Evolutionary conservation across 2,888 invertebrate genomes (phyloP).

Genomic region (Caenorhabditis sp.): DNA sequence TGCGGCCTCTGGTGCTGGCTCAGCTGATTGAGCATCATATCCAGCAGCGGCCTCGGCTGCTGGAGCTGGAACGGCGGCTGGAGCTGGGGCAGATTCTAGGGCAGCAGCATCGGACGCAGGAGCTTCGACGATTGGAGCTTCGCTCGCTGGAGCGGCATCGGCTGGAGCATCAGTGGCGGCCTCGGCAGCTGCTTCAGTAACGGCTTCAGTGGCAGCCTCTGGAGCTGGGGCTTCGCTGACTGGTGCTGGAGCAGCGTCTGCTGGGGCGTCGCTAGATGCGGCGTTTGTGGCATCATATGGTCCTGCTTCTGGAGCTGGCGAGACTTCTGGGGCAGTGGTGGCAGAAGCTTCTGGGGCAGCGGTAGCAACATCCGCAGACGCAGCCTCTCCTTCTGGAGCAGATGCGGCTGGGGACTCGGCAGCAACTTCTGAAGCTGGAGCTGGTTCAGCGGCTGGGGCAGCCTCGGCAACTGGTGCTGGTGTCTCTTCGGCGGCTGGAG

Average conservation of each 20-base stretch:
- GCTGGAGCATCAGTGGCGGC: constrained; percentile 22
- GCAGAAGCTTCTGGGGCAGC: constrained; percentile 23
- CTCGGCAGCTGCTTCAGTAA: constrained; percentile 26
- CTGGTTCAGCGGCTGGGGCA: constrained; percentile 35
- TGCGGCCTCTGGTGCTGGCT: constrained; percentile 33
- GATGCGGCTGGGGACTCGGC: constrained; percentile 27
- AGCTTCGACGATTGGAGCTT: constrained; percentile 19
- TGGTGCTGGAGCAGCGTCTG: constrained; percentile 17
- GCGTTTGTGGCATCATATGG: neutral
- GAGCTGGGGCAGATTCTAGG: constrained; percentile 37
- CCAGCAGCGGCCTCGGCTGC: constrained; percentile 39
- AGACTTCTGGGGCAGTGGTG: constrained; percentile 14
- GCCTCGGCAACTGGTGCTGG: constrained; percentile 26
- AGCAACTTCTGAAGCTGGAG: constrained; percentile 39
- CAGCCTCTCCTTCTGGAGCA: constrained; percentile 14
- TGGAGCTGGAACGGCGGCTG: constrained; percentile 40
- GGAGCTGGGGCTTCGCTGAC: constrained; percentile 25
- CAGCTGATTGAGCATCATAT: constrained; percentile 23
- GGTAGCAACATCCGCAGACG: constrained; percentile 3
- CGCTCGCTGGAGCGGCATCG: constrained; percentile 19
- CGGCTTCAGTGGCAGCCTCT: constrained; percentile 32
- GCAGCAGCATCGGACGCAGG: constrained; percentile 37
- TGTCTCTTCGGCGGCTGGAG: constrained; percentile 37
- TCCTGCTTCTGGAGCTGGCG: constrained; percentile 27
- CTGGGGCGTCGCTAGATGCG: neutral